Conservation (phyloP, 2,113 vertebrate genomes). For the Aegithalos caudatus region DNA sequence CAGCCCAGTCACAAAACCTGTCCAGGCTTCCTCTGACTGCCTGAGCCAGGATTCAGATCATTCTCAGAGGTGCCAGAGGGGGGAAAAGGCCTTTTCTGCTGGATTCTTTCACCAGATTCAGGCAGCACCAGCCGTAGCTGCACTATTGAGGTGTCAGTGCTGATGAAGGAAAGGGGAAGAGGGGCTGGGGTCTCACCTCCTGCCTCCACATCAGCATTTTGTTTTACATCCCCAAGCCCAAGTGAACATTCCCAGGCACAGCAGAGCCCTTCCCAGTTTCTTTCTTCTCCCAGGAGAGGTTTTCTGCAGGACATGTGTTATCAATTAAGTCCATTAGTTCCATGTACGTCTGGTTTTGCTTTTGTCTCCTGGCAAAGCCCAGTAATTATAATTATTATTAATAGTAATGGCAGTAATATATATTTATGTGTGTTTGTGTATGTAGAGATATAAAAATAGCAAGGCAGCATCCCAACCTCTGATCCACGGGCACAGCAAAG, state of each 20-base stretch:
- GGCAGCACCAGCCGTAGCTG: rapidly evolving
- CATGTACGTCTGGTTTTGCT: neutral
- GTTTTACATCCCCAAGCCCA: rapidly evolving
- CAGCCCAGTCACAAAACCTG: neutral
- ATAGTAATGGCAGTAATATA: neutral
- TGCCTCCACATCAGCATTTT: neutral
- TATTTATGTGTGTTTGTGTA: neutral
- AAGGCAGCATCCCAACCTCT: neutral
- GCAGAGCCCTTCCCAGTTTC: neutral
- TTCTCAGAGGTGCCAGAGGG: neutral
- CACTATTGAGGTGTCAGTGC: rapidly evolving
- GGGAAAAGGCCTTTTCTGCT: neutral
- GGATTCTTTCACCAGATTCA: neutral
- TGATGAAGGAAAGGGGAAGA: neutral
- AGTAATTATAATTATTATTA: neutral
- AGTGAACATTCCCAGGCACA: neutral
- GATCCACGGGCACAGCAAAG: neutral
- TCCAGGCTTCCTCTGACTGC: neutral
- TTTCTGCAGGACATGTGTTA: neutral
- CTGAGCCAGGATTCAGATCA: neutral
- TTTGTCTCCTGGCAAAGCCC: slow-evolving; percentile 37
- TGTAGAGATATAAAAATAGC: neutral
- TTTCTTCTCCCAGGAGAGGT: neutral
- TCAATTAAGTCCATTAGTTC: neutral
- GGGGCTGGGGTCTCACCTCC: neutral